These are phyloP conservation scores for Proteles cristata DNA, from an alignment of 2,113 vertebrate genomes.

Conservation along the genomic window DNA sequence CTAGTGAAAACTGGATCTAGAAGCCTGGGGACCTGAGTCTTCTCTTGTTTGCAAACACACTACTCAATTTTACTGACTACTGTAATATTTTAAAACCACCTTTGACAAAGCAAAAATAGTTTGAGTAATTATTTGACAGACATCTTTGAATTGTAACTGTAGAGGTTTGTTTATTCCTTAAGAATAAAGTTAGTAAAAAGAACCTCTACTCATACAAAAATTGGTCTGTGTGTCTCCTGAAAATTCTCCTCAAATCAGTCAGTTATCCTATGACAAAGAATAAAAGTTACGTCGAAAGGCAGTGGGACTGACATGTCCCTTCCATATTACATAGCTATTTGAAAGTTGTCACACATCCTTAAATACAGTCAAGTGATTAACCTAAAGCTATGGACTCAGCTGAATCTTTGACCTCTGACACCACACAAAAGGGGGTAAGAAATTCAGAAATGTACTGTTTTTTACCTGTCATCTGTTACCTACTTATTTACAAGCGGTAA, in stretches of 20 bases:
- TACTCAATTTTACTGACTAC: background rate
- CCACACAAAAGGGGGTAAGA: background rate
- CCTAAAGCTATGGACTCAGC: background rate
- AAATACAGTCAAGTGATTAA: background rate
- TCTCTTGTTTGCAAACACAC: background rate
- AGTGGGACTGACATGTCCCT: background rate
- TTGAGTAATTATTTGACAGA: background rate
- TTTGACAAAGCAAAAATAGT: background rate
- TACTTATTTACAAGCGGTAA: background rate
- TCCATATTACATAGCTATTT: background rate
- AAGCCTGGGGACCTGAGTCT: background rate
- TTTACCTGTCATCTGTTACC: background rate
- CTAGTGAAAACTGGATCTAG: background rate
- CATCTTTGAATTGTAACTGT: constrained; percentile 6
- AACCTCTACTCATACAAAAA: background rate
- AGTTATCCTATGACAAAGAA: background rate
- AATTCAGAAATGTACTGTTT: background rate
- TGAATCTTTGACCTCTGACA: background rate
- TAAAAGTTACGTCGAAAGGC: background rate
- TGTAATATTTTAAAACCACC: constrained; percentile 21
- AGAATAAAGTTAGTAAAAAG: background rate
- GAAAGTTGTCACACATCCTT: background rate
- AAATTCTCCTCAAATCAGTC: background rate
- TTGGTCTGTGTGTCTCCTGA: background rate
- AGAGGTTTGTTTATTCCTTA: background rate